Conservation (phyloP, 1,140 invertebrate species). For the Diabrotica virgifera region DNA sequence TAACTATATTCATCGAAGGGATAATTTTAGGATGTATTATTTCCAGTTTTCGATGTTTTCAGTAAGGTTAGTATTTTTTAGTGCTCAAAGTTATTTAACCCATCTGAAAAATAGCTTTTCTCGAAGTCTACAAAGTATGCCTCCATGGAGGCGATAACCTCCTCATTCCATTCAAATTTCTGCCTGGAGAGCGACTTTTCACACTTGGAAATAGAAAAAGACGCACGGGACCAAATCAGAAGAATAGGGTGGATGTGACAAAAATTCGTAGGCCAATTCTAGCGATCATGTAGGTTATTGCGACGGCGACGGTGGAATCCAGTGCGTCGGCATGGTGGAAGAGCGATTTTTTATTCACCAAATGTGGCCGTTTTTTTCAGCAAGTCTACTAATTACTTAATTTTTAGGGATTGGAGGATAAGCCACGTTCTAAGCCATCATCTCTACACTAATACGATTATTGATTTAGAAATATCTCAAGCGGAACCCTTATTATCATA, state of each 20-base stretch:
- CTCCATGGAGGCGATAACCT: not conserved
- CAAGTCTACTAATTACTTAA: not conserved
- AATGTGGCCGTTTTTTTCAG: too few species aligned
- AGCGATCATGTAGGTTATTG: too few species aligned
- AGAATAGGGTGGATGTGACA: not conserved
- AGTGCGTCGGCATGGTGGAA: too few species aligned
- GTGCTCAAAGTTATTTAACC: too few species aligned
- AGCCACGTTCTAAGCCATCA: slow-evolving; percentile 78
- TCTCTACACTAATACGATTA: slow-evolving; percentile 73
- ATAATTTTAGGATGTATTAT: slow-evolving; percentile 81
- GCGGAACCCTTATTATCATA: slow-evolving; percentile 72
- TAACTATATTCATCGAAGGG: slow-evolving; percentile 78
- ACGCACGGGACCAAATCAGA: slow-evolving; percentile 44
- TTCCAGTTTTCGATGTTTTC: slow-evolving; percentile 68
- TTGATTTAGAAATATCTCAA: slow-evolving; percentile 70
- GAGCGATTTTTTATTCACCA: too few species aligned
- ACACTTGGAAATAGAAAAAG: not conserved
- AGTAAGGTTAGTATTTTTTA: slow-evolving; percentile 50
- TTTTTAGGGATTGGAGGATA: slow-evolving; percentile 70
- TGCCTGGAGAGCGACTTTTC: too few species aligned
- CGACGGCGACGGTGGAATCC: too few species aligned
- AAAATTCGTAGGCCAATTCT: too few species aligned
- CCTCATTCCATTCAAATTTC: not conserved
- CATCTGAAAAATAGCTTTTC: not conserved
- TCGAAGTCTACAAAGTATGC: not conserved